These are phyloP conservation scores for Parasteatoda lunata DNA, from an alignment of 2,888 invertebrate species.

Conservation along the genomic window DNA sequence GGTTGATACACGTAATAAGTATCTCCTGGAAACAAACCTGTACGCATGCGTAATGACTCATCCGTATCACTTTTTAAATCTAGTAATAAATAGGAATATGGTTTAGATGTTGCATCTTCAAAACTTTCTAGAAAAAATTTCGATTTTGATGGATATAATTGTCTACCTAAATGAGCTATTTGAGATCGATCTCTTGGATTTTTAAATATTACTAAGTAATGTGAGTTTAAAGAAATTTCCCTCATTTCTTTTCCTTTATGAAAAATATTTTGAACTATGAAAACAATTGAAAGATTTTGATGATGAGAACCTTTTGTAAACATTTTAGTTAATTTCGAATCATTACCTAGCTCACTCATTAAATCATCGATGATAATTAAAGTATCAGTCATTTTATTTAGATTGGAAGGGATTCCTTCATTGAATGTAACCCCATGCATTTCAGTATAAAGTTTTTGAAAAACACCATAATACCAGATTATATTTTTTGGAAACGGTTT, in stretches of 20 bases:
- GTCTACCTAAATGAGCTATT: conserved; percentile 29
- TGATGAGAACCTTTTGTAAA: conserved; percentile 53
- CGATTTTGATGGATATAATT: conserved; percentile 21
- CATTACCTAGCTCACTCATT: neutral
- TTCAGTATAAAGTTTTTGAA: conserved; percentile 9
- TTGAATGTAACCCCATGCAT: conserved; percentile 17
- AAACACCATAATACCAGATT: conserved; percentile 15
- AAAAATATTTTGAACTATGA: conserved; percentile 49
- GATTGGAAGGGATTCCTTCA: conserved; percentile 30
- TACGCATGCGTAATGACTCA: conserved; percentile 27
- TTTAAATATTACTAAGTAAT: conserved; percentile 34
- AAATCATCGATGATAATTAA: neutral
- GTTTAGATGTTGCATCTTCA: conserved; percentile 34
- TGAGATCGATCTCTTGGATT: conserved; percentile 35
- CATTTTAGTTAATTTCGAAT: neutral
- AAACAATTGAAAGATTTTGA: conserved; percentile 33
- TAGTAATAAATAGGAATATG: conserved; percentile 32
- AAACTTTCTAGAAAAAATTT: conserved; percentile 35
- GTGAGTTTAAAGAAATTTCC: conserved; percentile 35
- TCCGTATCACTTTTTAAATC: conserved; percentile 23
- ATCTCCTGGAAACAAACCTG: conserved; percentile 16
- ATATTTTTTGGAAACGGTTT: neutral
- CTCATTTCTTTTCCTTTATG: conserved; percentile 24
- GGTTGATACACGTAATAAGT: conserved; percentile 32
- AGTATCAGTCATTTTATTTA: neutral